phyloP scores from a whole-genome alignment of 2,797 vertebrate species.

The Pseudochirops corinnae region DNA sequence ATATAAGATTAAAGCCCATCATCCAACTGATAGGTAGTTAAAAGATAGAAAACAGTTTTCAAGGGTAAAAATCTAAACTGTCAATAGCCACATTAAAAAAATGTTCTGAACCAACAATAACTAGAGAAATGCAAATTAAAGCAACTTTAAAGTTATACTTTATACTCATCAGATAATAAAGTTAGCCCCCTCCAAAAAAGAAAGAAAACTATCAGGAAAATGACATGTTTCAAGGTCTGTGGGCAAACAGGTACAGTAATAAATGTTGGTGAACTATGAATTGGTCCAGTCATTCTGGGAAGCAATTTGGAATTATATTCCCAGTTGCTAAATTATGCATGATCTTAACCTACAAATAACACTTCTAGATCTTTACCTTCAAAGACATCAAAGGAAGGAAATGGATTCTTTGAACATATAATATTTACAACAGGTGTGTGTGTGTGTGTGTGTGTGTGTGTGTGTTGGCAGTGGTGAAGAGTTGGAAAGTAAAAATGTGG shows the following conservation, averaged over 20 bases:
- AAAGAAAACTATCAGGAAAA: background rate
- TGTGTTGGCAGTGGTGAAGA: background rate
- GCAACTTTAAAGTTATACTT: background rate
- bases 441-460: too few species aligned
- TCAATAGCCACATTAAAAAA: background rate
- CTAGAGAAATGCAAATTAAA: background rate
- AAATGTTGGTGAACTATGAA: background rate
- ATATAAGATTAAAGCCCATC: background rate
- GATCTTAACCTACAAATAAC: background rate
- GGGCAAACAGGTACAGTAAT: background rate
- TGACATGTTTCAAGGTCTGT: background rate
- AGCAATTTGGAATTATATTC: background rate
- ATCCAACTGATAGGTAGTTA: background rate
- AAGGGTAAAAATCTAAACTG: background rate
- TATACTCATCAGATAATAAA: background rate
- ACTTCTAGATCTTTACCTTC: background rate
- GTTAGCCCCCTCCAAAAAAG: background rate
- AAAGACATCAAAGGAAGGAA: background rate
- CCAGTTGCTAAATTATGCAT: too few species aligned
- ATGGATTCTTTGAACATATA: background rate
- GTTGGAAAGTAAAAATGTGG: background rate
- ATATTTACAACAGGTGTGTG: background rate
- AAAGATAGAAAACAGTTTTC: background rate
- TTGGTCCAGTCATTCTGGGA: background rate
- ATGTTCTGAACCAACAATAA: background rate